These are phyloP conservation scores for Melanotus villosus DNA, from an alignment of 2,888 invertebrate genomes.

Conservation along the genomic window DNA sequence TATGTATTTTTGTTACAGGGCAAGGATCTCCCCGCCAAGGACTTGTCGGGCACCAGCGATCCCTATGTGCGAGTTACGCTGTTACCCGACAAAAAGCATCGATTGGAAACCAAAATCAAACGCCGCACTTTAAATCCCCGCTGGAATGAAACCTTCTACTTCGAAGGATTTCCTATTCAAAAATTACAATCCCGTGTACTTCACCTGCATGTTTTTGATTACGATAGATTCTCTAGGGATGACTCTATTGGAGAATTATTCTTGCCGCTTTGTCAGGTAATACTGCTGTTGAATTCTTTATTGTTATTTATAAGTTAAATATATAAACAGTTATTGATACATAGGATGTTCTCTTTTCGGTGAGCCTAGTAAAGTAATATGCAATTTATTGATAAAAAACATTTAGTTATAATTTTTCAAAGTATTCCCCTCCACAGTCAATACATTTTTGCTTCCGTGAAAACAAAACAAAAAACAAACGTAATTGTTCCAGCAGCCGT, in stretches of 20 bases:
- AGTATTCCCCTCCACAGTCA: no score
- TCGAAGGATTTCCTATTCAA: slow-evolving; percentile 94
- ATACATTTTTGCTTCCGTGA: no score
- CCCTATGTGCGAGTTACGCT: slow-evolving; percentile 92
- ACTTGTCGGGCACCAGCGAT: slow-evolving; percentile 92
- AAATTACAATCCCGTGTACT: slow-evolving; percentile 92
- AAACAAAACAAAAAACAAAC: no score
- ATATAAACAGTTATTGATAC: no score
- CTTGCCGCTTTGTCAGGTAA: slow-evolving; percentile 91
- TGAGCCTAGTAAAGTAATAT: no score
- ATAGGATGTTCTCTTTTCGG: no score
- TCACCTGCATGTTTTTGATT: slow-evolving; percentile 94
- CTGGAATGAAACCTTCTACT: slow-evolving; percentile 96
- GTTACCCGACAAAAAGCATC: slow-evolving; percentile 92
- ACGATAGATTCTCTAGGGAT: slow-evolving; percentile 93
- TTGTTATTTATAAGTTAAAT: no score
- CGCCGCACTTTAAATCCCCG: slow-evolving; percentile 90
- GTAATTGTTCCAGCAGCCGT: no score
- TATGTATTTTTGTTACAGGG: slow-evolving; percentile 77
- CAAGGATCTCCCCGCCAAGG: slow-evolving; percentile 94
- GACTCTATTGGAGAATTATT: slow-evolving; percentile 96
- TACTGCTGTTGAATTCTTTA: no score
- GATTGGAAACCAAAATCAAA: slow-evolving; percentile 93
- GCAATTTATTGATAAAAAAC: no score
- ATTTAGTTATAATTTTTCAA: no score